Evolutionary conservation across 2,888 invertebrate species (phyloP).

Genomic region (Plagiodera versicolora): DNA sequence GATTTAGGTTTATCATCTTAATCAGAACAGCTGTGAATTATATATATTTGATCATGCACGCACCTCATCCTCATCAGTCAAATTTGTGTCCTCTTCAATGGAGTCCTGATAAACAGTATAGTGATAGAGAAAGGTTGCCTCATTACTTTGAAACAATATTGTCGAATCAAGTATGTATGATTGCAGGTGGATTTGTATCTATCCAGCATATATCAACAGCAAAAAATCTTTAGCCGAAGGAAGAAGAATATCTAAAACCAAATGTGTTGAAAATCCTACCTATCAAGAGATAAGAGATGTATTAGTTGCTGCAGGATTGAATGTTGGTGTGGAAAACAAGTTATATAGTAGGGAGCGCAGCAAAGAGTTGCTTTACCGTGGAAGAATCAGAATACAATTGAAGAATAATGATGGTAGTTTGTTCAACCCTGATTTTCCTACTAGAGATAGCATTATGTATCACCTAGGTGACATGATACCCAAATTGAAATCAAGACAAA

Average conservation of each 20-base stretch:
- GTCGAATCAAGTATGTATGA: slow-evolving; percentile 5
- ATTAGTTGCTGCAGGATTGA: slow-evolving; percentile 77
- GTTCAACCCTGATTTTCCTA: slow-evolving; percentile 69
- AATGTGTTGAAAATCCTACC: slow-evolving; percentile 94
- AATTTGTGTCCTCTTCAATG: slow-evolving; percentile 52
- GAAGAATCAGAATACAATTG: slow-evolving; percentile 89
- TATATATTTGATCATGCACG: slow-evolving; percentile 36
- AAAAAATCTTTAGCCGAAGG: slow-evolving; percentile 91
- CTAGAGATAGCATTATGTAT: slow-evolving; percentile 75
- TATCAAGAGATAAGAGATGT: slow-evolving; percentile 95
- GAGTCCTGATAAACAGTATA: slow-evolving; percentile 77
- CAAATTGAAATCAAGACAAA: slow-evolving; percentile 81
- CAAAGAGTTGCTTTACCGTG: slow-evolving; percentile 82
- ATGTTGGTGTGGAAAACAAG: slow-evolving; percentile 90
- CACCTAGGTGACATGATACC: slow-evolving; percentile 86
- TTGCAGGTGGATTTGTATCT: slow-evolving; percentile 91
- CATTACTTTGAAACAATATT: slow-evolving; percentile 12
- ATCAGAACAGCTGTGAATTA: background rate
- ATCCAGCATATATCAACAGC: slow-evolving; percentile 94
- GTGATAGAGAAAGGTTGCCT: slow-evolving; percentile 72
- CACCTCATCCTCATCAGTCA: slow-evolving; percentile 20
- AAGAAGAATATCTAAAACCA: slow-evolving; percentile 77
- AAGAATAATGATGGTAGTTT: slow-evolving; percentile 86
- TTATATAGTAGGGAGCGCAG: slow-evolving; percentile 88
- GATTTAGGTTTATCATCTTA: too few relatives aligned